phyloP scores from a whole-genome alignment of 2,113 vertebrate genomes.

The Tupaia tana region DNA sequence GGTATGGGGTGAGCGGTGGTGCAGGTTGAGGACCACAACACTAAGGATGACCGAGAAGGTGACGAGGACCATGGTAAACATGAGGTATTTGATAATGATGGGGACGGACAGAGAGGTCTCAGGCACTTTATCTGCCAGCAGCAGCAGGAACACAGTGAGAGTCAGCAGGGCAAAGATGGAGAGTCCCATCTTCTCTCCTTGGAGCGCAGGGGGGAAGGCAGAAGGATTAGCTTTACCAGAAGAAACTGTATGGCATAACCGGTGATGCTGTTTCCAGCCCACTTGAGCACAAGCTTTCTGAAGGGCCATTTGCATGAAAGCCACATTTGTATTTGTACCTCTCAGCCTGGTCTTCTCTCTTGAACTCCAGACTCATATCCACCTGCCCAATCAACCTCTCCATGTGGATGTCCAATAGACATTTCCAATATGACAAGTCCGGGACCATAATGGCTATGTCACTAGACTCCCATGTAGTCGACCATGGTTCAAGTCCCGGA shows the following conservation, averaged over 20 bases:
- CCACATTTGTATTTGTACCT: background rate
- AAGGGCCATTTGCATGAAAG: background rate
- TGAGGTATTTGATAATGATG: constrained; percentile 95
- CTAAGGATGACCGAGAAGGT: constrained; percentile 95
- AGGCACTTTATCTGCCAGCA: constrained; percentile 94
- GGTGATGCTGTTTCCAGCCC: background rate
- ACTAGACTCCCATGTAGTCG: too few relatives aligned
- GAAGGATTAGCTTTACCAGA: constrained; percentile 36
- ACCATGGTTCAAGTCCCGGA: too few relatives aligned
- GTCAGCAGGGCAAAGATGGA: constrained; percentile 95
- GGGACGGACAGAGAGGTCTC: constrained; percentile 94
- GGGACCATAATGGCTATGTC: background rate
- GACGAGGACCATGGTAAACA: constrained; percentile 95
- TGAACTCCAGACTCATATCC: background rate
- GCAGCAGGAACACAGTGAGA: constrained; percentile 94
- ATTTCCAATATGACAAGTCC: background rate
- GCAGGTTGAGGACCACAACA: constrained; percentile 94
- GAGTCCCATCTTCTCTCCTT: constrained; percentile 96
- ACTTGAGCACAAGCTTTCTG: constrained; percentile 1
- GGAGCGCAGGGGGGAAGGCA: background rate
- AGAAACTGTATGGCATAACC: background rate
- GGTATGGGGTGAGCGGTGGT: constrained; percentile 93
- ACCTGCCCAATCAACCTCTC: background rate
- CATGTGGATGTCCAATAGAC: background rate
- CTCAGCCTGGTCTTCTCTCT: background rate